Base-by-base conservation (phyloP, 2,113 vertebrate species). In the Ageneiosus marmoratus region DNA sequence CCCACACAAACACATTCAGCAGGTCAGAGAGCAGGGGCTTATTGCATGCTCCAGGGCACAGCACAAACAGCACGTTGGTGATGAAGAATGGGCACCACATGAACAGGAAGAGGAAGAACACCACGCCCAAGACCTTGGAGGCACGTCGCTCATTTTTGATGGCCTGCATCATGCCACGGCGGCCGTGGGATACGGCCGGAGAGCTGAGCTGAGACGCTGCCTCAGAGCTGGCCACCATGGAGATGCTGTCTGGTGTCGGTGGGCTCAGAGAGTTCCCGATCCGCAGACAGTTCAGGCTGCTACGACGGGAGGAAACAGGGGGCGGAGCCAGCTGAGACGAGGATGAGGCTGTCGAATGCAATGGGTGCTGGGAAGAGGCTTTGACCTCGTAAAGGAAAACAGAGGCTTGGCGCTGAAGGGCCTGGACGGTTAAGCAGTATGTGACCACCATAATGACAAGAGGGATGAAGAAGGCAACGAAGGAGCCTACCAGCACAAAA, bases 1-100 rank as follows among this genome's bases (percentile, higher is more conserved):
- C 97, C 98, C 98, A 99, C 2, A 98, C 98, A 65, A 99, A 99
- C 41, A 99, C 96, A 22, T 98, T 97, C 16, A 99, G 94, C 15
- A 99, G 96, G 48, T 99, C 97, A 0, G 92, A 92, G 46, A 99
- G 92, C 51, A 99, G 93, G 12, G 93, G 92, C 87, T 94, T 92
- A 0, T 98, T 93, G 8, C 98, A 99, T 53, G 96, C 90, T 55
- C 92, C 94, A 9, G 88, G 94, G 90, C 98, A 99, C 78, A 99
- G 93, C 24, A 99, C 98, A 0, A 93, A 97, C 89, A 98, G 95
- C 88, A 99, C 96, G 34, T 99, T 99, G 37, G 98, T 99, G 92
- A 99, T 96, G 91, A 99, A 99, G 85, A 99, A 99, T 0, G 98
- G 98, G 89, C 98, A 99, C 98, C 98, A 99, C 98, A 99, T 98